Percentiles rank a stretch among this genome's conserved stretches.
phyloP scores from a whole-genome alignment of 2,888 invertebrate genomes.

The Lamproptera curius region DNA sequence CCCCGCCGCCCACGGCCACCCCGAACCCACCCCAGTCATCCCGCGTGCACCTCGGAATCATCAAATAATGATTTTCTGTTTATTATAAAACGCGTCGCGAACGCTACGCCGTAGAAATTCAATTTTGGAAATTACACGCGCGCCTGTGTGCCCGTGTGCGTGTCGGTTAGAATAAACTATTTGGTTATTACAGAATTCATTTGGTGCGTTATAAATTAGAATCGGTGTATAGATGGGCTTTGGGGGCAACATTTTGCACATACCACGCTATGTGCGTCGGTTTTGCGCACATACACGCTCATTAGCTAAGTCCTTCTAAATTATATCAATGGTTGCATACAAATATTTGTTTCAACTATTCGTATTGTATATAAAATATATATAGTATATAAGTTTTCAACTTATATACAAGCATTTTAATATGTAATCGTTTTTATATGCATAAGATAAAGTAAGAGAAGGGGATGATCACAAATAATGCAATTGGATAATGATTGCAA shows the following conservation, averaged over 20 bases:
- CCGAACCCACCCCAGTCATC: slow-evolving; percentile 56
- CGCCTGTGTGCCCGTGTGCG: slow-evolving; percentile 42
- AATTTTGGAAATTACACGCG: slow-evolving; percentile 36
- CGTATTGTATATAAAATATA: no score
- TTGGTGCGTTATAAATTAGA: slow-evolving; percentile 40
- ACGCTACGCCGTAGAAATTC: slow-evolving; percentile 31
- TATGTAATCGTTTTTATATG: no score
- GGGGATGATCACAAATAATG: no score
- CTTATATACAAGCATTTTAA: no score
- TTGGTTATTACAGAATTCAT: slow-evolving; percentile 55
- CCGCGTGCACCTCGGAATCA: slow-evolving; percentile 68
- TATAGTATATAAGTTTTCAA: no score
- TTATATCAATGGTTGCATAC: slow-evolving; percentile 12
- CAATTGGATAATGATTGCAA: no score
- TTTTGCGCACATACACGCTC: slow-evolving; percentile 11
- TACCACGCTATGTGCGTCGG: slow-evolving; percentile 18
- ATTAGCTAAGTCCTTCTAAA: slow-evolving; percentile 11
- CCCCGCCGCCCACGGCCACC: slow-evolving; percentile 34
- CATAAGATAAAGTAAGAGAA: no score
- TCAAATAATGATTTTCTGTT: slow-evolving; percentile 77
- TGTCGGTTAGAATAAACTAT: slow-evolving; percentile 55
- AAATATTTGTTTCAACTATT: no score
- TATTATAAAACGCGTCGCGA: slow-evolving; percentile 60
- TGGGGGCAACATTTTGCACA: slow-evolving; percentile 30
- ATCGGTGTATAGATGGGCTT: slow-evolving; percentile 53